Evolutionary conservation across 2,797 vertebrate species (phyloP).

Genomic region (Botia almorhae): DNA sequence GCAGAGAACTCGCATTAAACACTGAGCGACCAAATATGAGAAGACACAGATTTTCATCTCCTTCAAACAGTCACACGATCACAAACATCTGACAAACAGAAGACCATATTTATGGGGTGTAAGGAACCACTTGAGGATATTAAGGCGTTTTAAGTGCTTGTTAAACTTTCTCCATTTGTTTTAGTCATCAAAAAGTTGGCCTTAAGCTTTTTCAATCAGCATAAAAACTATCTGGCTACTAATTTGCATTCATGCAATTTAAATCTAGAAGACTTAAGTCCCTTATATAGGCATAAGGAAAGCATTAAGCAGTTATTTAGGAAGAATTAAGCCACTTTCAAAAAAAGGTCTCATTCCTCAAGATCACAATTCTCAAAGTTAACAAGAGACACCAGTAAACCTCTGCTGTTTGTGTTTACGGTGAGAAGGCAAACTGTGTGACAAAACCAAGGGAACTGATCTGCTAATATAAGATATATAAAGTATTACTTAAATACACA

Average conservation of each 20-base stretch:
- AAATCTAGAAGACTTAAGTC: not conserved
- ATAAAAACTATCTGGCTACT: not conserved
- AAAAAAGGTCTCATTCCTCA: no score
- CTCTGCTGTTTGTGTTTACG: no score
- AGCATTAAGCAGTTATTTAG: not conserved
- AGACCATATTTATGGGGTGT: constrained; percentile 24
- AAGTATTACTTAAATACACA: no score
- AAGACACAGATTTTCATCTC: constrained; percentile 39
- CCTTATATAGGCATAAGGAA: no score
- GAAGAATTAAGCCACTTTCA: not conserved
- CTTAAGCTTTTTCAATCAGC: constrained; percentile 12
- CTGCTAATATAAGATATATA: no score
- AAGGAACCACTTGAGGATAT: constrained; percentile 29
- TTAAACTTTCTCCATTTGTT: constrained; percentile 20
- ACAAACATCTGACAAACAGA: not conserved
- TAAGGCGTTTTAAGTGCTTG: constrained; percentile 19
- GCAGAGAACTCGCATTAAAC: constrained; percentile 58
- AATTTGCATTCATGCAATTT: not conserved
- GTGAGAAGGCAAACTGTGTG: no score
- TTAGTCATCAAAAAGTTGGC: not conserved
- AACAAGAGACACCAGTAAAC: no score
- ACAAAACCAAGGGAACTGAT: no score
- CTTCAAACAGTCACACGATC: constrained; percentile 38
- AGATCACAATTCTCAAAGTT: no score
- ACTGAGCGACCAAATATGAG: constrained; percentile 56